A percentile compares a stretch with the other conserved stretches of the same genome.
phyloP scores from a whole-genome alignment of 2,797 vertebrate genomes.

The Thaleichthys pacificus region DNA sequence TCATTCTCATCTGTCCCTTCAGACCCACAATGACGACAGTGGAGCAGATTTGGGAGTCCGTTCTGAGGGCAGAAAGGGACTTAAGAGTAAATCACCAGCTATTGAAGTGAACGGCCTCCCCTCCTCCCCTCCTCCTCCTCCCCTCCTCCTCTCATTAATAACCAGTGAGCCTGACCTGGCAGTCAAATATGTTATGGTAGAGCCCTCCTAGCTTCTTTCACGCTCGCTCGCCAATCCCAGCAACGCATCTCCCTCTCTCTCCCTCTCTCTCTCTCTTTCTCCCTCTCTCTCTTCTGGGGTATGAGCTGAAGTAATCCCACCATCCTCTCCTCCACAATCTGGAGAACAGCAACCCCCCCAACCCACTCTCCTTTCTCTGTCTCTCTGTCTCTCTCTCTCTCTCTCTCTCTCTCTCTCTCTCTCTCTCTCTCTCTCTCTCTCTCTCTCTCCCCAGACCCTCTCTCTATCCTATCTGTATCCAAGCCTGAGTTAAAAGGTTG shows the following conservation, averaged over 20 bases:
- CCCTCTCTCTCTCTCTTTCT: conserved; percentile 27
- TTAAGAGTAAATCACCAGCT: conserved; percentile 41
- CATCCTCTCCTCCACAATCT: conserved; percentile 21
- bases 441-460: not conserved
- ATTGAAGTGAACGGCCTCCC: conserved; percentile 29
- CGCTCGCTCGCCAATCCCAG: not conserved
- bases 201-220: not conserved
- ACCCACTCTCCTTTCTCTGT: not conserved
- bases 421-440: not conserved
- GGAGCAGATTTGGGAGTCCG: conserved; percentile 32
- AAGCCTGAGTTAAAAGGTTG: not conserved
- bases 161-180: conserved; percentile 42
- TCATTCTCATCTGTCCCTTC: conserved; percentile 42
- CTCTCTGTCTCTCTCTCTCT: not conserved
- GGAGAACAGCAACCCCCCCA: not conserved
- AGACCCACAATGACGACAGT: conserved; percentile 37
- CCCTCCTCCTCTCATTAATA: conserved; percentile 52
- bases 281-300: conserved; percentile 5
- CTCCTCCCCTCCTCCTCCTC: not conserved
- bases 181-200: conserved; percentile 37
- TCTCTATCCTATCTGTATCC: not conserved
- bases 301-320: conserved; percentile 39
- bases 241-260: not conserved
- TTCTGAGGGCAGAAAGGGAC: conserved; percentile 37
- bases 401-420: too few relatives aligned